Conservation (phyloP, 2,888 invertebrate species). For the Melipona bicolor region DNA sequence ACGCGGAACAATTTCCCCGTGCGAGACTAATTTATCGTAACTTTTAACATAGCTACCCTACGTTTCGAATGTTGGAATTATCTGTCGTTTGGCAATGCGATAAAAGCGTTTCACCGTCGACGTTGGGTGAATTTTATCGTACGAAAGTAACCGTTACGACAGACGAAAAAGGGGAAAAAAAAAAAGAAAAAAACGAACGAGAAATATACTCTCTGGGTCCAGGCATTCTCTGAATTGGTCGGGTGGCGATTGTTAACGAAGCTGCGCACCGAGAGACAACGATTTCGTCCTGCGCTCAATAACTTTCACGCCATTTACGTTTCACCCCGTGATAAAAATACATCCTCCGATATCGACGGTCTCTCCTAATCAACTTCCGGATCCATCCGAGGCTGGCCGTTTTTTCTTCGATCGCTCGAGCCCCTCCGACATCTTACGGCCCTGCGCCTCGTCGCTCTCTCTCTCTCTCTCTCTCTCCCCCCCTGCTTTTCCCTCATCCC, state of each 20-base stretch:
- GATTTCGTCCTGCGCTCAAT: conserved; percentile 13
- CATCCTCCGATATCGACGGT: conserved; percentile 36
- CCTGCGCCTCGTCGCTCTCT: conserved; percentile 48
- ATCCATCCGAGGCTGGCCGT: conserved; percentile 30
- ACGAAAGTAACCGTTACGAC: background rate
- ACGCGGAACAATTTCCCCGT: conserved; percentile 28
- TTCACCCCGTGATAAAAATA: conserved; percentile 38
- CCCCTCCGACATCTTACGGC: conserved; percentile 50
- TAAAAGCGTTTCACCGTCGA: background rate
- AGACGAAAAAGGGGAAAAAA: too few relatives aligned
- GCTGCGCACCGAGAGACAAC: background rate
- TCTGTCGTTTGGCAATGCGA: background rate
- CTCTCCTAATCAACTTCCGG: conserved; percentile 54
- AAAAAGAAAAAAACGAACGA: background rate
- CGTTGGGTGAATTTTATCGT: background rate
- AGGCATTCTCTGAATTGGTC: background rate
- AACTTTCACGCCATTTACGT: conserved; percentile 23
- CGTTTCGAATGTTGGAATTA: background rate
- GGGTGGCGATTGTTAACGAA: conserved; percentile 5
- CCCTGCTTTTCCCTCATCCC: conserved; percentile 62
- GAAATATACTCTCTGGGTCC: background rate
- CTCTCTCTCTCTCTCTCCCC: conserved; percentile 55
- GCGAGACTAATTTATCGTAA: background rate
- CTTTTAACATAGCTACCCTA: background rate
- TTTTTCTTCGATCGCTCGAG: conserved; percentile 45